These are phyloP conservation scores for Fistularia tabacaria DNA, from an alignment of 2,797 vertebrate species.

Conservation along the genomic window DNA sequence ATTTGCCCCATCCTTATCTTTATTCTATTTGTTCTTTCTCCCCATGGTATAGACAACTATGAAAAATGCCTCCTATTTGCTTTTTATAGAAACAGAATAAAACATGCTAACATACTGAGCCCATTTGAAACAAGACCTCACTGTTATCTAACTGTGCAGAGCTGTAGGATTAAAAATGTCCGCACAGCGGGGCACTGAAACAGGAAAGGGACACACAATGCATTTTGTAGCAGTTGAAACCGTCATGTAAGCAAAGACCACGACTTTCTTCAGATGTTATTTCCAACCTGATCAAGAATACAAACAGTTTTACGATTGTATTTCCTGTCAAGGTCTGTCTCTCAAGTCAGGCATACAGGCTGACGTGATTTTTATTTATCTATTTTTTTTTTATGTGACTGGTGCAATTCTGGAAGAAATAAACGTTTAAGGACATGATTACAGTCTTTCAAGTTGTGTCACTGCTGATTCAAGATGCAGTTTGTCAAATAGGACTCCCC, in stretches of 20 bases:
- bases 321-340: slow-evolving; percentile 35
- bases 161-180: slow-evolving; percentile 53
- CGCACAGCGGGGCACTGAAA: slow-evolving; percentile 39
- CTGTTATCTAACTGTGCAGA: slow-evolving; percentile 20
- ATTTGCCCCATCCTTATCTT: slow-evolving; percentile 71
- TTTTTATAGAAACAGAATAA: slow-evolving; percentile 67
- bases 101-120: slow-evolving; percentile 59
- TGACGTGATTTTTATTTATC: slow-evolving; percentile 12
- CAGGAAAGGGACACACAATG: slow-evolving; percentile 40
- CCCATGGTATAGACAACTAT: slow-evolving; percentile 54
- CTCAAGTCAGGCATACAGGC: slow-evolving; percentile 20
- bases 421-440: slow-evolving; percentile 66
- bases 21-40: slow-evolving; percentile 71
- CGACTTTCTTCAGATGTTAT: slow-evolving; percentile 34
- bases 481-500: slow-evolving; percentile 69
- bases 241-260: slow-evolving; percentile 17
- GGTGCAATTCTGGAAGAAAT: slow-evolving; percentile 49
- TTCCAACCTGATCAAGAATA: slow-evolving; percentile 13
- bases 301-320: slow-evolving; percentile 24
- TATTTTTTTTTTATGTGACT: slow-evolving; percentile 36
- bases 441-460: slow-evolving; percentile 57
- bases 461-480: slow-evolving; percentile 57
- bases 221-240: slow-evolving; percentile 35
- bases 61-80: slow-evolving; percentile 59
- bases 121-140: slow-evolving; percentile 47